These are phyloP conservation scores for Jaculus jaculus DNA, from an alignment of 2,113 vertebrate species.

Conservation along the genomic window DNA sequence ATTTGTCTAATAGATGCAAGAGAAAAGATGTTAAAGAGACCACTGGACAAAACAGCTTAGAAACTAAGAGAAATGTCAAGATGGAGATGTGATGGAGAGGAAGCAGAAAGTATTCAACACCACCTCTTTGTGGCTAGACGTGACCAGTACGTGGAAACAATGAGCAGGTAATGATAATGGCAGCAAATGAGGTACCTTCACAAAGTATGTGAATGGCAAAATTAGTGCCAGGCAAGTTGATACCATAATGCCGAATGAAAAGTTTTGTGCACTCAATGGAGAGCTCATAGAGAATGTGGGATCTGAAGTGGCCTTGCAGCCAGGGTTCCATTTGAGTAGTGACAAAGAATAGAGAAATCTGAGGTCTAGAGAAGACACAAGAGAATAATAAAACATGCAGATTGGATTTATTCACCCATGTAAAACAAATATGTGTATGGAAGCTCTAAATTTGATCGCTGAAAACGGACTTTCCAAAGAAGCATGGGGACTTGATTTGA, in stretches of 20 bases:
- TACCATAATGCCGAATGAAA: neutral
- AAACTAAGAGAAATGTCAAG: neutral
- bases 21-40: neutral
- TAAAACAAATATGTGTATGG: neutral
- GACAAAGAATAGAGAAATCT: neutral
- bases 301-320: neutral
- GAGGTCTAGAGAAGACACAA: neutral
- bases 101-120: neutral
- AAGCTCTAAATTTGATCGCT: neutral
- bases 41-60: neutral
- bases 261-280: neutral
- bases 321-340: neutral
- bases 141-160: neutral
- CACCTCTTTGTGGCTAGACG: neutral
- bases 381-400: neutral
- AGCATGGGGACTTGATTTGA: neutral
- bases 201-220: neutral
- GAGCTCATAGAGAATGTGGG: neutral
- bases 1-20: neutral
- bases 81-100: neutral
- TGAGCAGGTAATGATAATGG: neutral
- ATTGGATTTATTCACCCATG: neutral
- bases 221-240: neutral
- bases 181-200: neutral
- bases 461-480: neutral